Evolutionary conservation across 2,797 vertebrate species (phyloP).

Genomic region (Acanthopagrus latus): DNA sequence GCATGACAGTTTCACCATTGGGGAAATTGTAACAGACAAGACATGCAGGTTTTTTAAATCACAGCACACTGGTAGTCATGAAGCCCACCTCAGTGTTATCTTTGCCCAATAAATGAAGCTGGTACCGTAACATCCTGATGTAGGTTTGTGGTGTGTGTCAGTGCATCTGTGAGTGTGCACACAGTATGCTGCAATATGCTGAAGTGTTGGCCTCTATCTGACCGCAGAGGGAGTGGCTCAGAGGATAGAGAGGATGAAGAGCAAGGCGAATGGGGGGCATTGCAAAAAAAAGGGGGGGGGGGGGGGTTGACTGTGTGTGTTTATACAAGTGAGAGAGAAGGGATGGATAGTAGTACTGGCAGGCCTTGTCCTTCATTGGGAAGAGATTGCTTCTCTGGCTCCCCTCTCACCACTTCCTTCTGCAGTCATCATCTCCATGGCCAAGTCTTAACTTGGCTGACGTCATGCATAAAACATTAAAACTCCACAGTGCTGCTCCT

Average conservation of each 20-base stretch:
- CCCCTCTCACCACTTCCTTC: constrained; percentile 48
- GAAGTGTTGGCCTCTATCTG: constrained; percentile 82
- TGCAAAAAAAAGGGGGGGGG: constrained; percentile 12
- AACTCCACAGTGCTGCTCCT: constrained; percentile 1
- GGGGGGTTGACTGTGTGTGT: constrained; percentile 17
- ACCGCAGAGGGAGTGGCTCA: constrained; percentile 83
- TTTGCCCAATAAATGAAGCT: constrained; percentile 12
- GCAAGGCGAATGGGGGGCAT: constrained; percentile 44
- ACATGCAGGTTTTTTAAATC: constrained; percentile 11
- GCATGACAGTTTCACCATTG: background rate
- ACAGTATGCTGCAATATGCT: constrained; percentile 78
- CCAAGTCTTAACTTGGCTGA: constrained; percentile 44
- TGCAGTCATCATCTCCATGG: constrained; percentile 55
- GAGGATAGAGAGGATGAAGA: constrained; percentile 58
- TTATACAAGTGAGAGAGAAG: constrained; percentile 23
- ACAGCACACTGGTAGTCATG: background rate
- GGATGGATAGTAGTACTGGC: constrained; percentile 54
- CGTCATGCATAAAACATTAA: constrained; percentile 44
- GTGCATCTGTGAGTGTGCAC: constrained; percentile 55
- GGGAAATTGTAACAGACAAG: background rate
- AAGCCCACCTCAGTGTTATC: background rate
- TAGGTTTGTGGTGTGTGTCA: constrained; percentile 47
- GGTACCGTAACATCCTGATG: constrained; percentile 14
- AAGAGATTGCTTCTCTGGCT: constrained; percentile 63
- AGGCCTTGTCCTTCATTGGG: constrained; percentile 58